These are phyloP conservation scores for Centropyge bicolor DNA, from an alignment of 2,797 vertebrate species.

Conservation along the genomic window DNA sequence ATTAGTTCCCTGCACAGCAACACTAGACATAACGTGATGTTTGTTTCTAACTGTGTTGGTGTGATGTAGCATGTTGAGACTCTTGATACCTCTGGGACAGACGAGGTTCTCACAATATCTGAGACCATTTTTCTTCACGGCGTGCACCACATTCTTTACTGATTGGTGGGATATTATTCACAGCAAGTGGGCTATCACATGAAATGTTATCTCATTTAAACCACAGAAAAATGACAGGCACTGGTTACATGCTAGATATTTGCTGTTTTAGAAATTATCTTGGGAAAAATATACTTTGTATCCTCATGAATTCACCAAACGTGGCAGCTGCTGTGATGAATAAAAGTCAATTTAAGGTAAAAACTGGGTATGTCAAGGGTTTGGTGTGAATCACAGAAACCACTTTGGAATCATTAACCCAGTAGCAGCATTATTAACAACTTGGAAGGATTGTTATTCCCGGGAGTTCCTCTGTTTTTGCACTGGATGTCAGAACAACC, in stretches of 20 bases:
- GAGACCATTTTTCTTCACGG: constrained; percentile 42
- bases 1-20: constrained; percentile 79
- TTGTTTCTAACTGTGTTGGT: constrained; percentile 60
- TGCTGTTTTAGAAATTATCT: constrained; percentile 17
- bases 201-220: constrained; percentile 26
- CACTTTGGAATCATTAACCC: constrained; percentile 53
- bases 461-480: constrained; percentile 43
- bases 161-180: constrained; percentile 38
- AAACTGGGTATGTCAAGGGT: constrained; percentile 28
- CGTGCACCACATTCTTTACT: constrained; percentile 9
- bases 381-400: constrained; percentile 36
- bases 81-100: constrained; percentile 43
- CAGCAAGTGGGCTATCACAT: constrained; percentile 4
- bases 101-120: constrained; percentile 43
- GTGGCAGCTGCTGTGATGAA: neutral
- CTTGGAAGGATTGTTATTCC: constrained; percentile 37
- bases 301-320: neutral
- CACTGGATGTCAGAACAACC: constrained; percentile 19
- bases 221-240: neutral
- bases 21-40: constrained; percentile 63
- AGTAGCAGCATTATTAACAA: constrained; percentile 48
- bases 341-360: neutral
- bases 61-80: constrained; percentile 54
- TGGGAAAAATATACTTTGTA: neutral
- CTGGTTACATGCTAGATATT: neutral